phyloP scores from a whole-genome alignment of 2,888 invertebrate species.

The Phytoseiulus persimilis region DNA sequence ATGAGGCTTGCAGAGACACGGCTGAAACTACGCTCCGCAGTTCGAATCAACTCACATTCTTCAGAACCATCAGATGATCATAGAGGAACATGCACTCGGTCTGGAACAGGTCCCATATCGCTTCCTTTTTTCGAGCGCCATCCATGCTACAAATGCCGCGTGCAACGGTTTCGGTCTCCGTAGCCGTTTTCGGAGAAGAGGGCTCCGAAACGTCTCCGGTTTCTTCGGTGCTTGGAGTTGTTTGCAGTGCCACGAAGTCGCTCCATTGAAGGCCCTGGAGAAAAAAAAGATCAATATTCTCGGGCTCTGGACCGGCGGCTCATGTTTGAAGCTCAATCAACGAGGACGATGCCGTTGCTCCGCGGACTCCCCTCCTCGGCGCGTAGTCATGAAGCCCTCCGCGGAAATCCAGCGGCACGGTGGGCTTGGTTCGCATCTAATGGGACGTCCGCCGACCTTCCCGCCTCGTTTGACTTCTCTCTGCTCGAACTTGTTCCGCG shows the following conservation, averaged over 20 bases:
- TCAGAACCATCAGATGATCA: slow-evolving; percentile 59
- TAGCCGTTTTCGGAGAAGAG: slow-evolving; percentile 38
- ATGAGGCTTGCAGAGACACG: background rate
- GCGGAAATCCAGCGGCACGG: no score
- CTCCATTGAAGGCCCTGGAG: slow-evolving; percentile 51
- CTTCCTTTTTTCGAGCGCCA: slow-evolving; percentile 51
- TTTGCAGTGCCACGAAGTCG: slow-evolving; percentile 49
- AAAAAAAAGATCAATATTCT: background rate
- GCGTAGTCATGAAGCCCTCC: no score
- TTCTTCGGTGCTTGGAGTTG: slow-evolving; percentile 49
- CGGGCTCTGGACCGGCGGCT: background rate
- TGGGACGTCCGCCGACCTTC: no score
- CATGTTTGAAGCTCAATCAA: background rate
- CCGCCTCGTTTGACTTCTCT: no score
- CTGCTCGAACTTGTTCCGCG: no score
- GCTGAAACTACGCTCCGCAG: no score
- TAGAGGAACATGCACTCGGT: slow-evolving; percentile 58
- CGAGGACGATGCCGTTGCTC: background rate
- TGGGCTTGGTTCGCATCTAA: no score
- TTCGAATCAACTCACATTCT: slow-evolving; percentile 53
- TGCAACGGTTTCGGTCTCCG: slow-evolving; percentile 44
- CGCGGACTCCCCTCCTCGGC: no score
- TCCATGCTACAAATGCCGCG: slow-evolving; percentile 40
- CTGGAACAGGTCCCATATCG: slow-evolving; percentile 60
- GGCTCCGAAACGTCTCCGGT: slow-evolving; percentile 41